Percentiles rank a stretch among this genome's conserved stretches.
These are phyloP conservation scores for Anoplopoma fimbria DNA, from an alignment of 2,113 vertebrate species.

Conservation along the genomic window DNA sequence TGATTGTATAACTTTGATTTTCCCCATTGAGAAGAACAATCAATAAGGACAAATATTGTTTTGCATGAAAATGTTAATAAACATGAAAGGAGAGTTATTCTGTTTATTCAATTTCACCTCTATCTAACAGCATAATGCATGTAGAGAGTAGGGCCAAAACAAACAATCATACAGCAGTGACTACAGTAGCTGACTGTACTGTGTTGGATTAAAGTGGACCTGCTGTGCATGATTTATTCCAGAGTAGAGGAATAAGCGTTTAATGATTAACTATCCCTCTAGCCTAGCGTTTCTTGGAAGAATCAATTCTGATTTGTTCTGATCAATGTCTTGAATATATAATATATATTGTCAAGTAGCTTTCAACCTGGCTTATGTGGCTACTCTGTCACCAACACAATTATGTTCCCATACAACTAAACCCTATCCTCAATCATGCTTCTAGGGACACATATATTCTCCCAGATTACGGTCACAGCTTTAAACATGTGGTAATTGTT, in stretches of 20 bases:
- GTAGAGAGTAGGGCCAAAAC: background rate
- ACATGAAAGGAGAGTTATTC: background rate
- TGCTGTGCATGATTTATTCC: background rate
- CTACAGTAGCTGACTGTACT: background rate
- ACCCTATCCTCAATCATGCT: no score
- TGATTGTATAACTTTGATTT: conserved; percentile 10
- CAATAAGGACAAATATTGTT: conserved; percentile 4
- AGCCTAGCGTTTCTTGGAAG: no score
- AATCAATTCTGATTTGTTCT: no score
- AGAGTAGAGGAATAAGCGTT: background rate
- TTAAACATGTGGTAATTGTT: no score
- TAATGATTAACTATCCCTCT: background rate
- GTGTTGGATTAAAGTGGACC: background rate
- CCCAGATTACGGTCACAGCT: no score
- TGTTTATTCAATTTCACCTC: background rate
- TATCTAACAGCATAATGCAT: background rate
- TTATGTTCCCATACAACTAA: no score
- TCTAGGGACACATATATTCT: no score
- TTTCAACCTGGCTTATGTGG: no score
- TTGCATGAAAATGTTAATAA: background rate
- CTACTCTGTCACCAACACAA: no score
- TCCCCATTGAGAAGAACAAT: background rate
- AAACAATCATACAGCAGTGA: background rate
- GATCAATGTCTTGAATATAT: no score
- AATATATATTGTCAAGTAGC: no score